Percentiles rank a stretch among this genome's conserved stretches.
Conservation (phyloP, 2,888 invertebrate species). For the Amphipoea lucens region DNA sequence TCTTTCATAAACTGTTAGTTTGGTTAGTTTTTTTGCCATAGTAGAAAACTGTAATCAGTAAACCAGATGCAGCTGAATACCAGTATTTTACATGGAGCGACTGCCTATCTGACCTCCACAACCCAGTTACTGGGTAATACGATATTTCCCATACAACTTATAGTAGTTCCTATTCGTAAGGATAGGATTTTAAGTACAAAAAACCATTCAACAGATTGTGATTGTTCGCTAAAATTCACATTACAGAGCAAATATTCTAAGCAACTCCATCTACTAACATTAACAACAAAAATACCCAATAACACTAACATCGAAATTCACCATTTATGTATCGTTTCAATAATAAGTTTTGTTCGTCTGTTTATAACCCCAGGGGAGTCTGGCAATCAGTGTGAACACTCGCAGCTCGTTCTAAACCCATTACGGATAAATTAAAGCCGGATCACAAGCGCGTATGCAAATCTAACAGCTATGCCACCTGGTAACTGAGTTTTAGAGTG, state of each 20-base stretch:
- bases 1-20: no score
- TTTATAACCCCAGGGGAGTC: constrained; percentile 80
- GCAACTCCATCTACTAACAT: not conserved
- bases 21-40: no score
- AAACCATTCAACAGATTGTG: not conserved
- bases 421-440: constrained; percentile 87
- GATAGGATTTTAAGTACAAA: not conserved
- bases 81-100: no score
- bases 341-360: constrained; percentile 65
- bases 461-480: constrained; percentile 63
- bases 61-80: no score
- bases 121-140: no score
- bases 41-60: no score
- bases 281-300: constrained; percentile 21
- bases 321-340: constrained; percentile 54
- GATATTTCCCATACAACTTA: not conserved
- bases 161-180: not conserved
- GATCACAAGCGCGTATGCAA: constrained; percentile 81
- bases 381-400: constrained; percentile 84
- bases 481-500: constrained; percentile 59
- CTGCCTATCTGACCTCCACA: no score
- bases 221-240: not conserved
- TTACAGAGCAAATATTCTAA: not conserved
- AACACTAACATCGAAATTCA: constrained; percentile 9
- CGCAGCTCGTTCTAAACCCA: constrained; percentile 85